Conservation (phyloP, 2,797 vertebrate genomes). For the Argyrosomus regius region DNA sequence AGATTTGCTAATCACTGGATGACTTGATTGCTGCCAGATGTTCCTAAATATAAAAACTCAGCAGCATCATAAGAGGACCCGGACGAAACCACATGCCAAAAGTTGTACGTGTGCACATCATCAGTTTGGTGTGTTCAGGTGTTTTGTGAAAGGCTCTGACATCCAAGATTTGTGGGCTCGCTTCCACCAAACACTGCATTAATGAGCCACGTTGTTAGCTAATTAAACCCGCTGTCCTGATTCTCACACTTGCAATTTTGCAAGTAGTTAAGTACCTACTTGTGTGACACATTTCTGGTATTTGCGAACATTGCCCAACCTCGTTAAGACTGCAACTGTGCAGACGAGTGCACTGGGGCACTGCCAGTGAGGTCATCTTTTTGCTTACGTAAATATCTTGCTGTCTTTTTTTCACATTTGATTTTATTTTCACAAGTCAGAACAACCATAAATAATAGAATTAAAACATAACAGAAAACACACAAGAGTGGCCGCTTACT, state of each 20-base stretch:
- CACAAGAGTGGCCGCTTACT: slow-evolving; percentile 20
- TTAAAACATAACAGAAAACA: slow-evolving; percentile 33
- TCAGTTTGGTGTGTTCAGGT: slow-evolving; percentile 14
- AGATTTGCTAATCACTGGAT: slow-evolving; percentile 1
- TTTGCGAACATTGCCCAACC: slow-evolving; percentile 4
- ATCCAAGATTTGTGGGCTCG: not conserved
- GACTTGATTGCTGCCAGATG: slow-evolving; percentile 46
- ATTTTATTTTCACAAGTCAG: slow-evolving; percentile 10
- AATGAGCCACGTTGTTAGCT: slow-evolving; percentile 7
- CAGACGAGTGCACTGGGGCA: not conserved
- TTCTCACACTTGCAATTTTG: not conserved
- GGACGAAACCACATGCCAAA: slow-evolving; percentile 1
- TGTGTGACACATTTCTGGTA: slow-evolving; percentile 6
- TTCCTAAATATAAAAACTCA: not conserved
- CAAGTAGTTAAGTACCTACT: not conserved
- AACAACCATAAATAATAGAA: slow-evolving; percentile 13
- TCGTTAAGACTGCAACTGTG: not conserved
- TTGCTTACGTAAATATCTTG: not conserved
- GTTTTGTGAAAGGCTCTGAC: slow-evolving; percentile 11
- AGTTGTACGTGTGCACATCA: not conserved
- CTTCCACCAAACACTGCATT: slow-evolving; percentile 12
- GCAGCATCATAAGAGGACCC: slow-evolving; percentile 1
- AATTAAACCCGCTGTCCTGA: slow-evolving; percentile 8
- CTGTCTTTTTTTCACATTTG: not conserved
- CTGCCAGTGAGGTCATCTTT: slow-evolving; percentile 8